phyloP scores from a whole-genome alignment of 2,113 vertebrate genomes.

The Orthonyx spaldingii region DNA sequence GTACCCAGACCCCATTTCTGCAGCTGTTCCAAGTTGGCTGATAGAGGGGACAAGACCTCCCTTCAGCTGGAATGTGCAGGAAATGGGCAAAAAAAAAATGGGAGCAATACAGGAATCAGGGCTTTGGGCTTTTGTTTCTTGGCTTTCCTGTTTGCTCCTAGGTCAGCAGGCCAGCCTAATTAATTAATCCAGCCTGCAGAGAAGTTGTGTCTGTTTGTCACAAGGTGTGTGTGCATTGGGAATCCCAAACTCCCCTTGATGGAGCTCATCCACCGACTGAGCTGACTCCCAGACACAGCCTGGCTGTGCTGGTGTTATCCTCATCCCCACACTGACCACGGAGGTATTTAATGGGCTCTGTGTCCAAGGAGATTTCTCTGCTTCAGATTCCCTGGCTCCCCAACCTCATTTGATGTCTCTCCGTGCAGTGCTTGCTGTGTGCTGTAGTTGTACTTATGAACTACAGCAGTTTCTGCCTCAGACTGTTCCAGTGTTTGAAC shows the following conservation, averaged over 20 bases:
- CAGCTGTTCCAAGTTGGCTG: background rate
- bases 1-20: background rate
- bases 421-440: background rate
- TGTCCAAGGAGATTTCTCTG: background rate
- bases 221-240: accelerated
- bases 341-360: background rate
- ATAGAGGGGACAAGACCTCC: background rate
- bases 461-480: background rate
- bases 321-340: background rate
- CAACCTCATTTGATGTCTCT: background rate
- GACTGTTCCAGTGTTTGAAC: background rate
- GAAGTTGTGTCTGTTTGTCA: background rate
- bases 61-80: background rate
- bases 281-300: background rate
- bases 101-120: background rate
- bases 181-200: background rate
- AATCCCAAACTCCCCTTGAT: background rate
- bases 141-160: background rate
- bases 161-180: background rate
- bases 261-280: background rate
- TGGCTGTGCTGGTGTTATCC: background rate
- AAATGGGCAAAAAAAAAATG: background rate
- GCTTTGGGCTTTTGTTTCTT: background rate
- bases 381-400: background rate
- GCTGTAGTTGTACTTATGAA: background rate